Evolutionary conservation across 2,888 invertebrate genomes (phyloP), one percentile per base, ranked within the genome.

Genomic region (Agriopis aurantiaria): DNA sequence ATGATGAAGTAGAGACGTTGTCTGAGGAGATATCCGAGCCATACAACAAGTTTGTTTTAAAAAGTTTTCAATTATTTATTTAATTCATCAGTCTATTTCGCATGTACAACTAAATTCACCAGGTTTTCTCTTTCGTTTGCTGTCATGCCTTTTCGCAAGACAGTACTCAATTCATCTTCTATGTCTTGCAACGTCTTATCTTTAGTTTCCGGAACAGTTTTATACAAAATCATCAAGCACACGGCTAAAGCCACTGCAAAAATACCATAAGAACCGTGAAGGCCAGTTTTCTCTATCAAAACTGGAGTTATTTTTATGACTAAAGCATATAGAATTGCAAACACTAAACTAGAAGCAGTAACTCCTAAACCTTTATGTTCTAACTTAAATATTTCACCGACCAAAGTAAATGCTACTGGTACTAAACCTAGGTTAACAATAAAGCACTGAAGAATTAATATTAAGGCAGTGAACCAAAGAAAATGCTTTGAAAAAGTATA

Each of bases 331-430:
- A 85, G 72, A 8, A 71, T 17, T 0, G 84, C 81, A 43, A 85
- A 84, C 4, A 82, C 73, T 40, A 88, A 55, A 1, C 87, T 85
- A 49, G 82, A 72, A 7, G 79, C 63, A 49, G 77, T 80, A 4
- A 78, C 76, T 17, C 84, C 86, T n/a, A 75, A 52, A 1, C 84
- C 85, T 69, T 82, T 88, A 40, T 82, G 75, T 48, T 86, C 83
- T 43, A 88, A 73, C 10, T 88, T 86, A 70, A 86, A 83, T 52
- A 87, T 75, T 79, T 88, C 88, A 0, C 82, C 80, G 5, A 79
- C 66, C 33, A 87, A 53, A 1, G 79, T 70, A 78, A 80, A 86
- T 8, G 76, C 64, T 3, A 82, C 69, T 6, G 87, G 85, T 14
- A 81, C 73, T 1, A 87, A 41, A 14, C 86, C 79, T 6, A 83